Conservation (phyloP, 2,888 invertebrate genomes). For the Horisme vitalbata region DNA sequence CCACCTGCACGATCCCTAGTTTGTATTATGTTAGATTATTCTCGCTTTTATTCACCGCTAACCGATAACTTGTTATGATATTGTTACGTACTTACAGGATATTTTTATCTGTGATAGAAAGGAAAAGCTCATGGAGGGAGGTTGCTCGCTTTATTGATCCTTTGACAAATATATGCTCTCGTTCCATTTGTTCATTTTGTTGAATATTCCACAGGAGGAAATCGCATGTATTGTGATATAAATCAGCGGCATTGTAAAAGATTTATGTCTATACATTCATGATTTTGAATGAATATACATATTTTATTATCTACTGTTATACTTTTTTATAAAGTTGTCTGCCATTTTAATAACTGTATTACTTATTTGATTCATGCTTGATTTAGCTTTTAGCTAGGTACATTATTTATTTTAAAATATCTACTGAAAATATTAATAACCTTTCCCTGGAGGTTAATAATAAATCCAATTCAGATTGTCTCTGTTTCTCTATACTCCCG, state of each 20-base stretch:
- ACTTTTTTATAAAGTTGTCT: background rate
- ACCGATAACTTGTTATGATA: constrained; percentile 55
- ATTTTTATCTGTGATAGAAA: constrained; percentile 12
- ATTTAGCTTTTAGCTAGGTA: too few relatives aligned
- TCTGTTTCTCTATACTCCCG: constrained; percentile 4
- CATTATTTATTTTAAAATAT: too few relatives aligned
- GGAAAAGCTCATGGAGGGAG: constrained; percentile 1
- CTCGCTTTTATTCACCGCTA: constrained; percentile 58
- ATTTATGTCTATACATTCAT: too few relatives aligned
- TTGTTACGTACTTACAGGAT: constrained; percentile 15
- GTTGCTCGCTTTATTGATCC: constrained; percentile 12
- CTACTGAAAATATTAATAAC: too few relatives aligned
- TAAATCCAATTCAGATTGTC: constrained; percentile 8
- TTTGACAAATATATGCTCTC: constrained; percentile 13
- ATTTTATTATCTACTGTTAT: too few relatives aligned
- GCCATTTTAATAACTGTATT: too few relatives aligned
- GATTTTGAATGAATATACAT: too few relatives aligned
- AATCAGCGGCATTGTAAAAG: too few relatives aligned
- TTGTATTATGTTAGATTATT: constrained; percentile 71
- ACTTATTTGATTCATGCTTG: too few relatives aligned
- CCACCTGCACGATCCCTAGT: constrained; percentile 72
- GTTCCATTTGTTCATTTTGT: background rate
- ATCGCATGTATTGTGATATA: too few relatives aligned
- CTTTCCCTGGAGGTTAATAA: background rate
- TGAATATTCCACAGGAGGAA: too few relatives aligned